Evolutionary conservation across 2,113 vertebrate genomes (phyloP).

Genomic region (Phasianus colchicus): DNA sequence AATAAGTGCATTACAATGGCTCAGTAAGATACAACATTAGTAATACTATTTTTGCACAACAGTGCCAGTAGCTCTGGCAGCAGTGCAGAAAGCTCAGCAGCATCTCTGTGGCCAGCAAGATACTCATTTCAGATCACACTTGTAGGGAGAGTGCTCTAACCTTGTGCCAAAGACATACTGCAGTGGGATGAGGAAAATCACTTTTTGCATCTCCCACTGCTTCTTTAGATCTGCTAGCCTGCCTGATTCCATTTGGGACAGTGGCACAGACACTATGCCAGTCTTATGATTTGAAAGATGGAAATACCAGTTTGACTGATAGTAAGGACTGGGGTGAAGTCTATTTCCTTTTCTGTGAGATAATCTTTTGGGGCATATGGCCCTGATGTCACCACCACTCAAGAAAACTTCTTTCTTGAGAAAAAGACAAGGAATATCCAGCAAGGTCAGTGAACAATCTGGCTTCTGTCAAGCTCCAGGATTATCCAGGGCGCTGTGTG

Average conservation of each 20-base stretch:
- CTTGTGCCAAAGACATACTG: neutral
- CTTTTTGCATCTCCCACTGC: neutral
- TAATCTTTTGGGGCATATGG: neutral
- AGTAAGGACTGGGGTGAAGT: neutral
- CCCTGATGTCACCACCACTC: neutral
- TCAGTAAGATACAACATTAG: neutral
- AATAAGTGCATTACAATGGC: neutral
- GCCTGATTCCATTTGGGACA: neutral
- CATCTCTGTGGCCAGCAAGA: neutral
- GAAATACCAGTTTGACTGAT: neutral
- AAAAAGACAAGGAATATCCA: conserved; percentile 6
- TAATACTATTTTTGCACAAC: neutral
- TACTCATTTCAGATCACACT: neutral
- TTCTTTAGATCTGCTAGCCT: neutral
- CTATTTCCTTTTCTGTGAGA: neutral
- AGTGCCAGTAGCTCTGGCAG: neutral
- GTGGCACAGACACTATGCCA: neutral
- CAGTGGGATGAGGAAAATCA: neutral
- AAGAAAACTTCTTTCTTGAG: conserved; percentile 1
- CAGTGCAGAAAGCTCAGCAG: neutral
- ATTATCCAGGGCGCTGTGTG: conserved; percentile 33
- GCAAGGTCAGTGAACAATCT: conserved; percentile 17
- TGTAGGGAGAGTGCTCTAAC: neutral
- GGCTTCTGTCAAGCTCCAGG: conserved; percentile 24
- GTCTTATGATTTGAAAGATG: neutral